phyloP scores from a whole-genome alignment of 2,888 invertebrate species.

The Stictocephala bisonia region DNA sequence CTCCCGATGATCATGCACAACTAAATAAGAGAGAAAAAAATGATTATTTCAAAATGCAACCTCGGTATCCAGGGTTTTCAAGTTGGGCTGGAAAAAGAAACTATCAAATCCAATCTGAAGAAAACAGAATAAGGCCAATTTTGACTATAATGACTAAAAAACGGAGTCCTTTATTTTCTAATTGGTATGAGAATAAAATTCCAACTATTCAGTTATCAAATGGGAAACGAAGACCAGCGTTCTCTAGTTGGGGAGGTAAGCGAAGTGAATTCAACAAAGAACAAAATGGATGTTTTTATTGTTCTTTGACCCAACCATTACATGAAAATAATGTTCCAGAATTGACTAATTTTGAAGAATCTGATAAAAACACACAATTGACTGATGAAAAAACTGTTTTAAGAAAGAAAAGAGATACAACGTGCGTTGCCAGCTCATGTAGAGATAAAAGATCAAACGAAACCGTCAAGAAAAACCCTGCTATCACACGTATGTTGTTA shows the following conservation, averaged over 20 bases:
- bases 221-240: conserved; percentile 56
- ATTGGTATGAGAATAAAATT: conserved; percentile 26
- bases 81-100: conserved; percentile 55
- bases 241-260: conserved; percentile 60
- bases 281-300: too few species aligned
- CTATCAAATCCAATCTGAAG: too few species aligned
- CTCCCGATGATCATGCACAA: too few species aligned
- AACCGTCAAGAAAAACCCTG: conserved; percentile 36
- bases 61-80: conserved; percentile 50
- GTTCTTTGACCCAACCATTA: conserved; percentile 32
- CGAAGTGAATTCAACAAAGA: conserved; percentile 48
- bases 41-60: too few species aligned
- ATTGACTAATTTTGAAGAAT: conserved; percentile 14
- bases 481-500: conserved; percentile 45
- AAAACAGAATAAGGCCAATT: too few species aligned
- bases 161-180: conserved; percentile 45
- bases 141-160: too few species aligned
- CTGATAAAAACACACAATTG: background rate
- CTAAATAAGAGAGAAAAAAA: too few species aligned
- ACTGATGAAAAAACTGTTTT: background rate
- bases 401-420: conserved; percentile 8
- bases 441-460: conserved; percentile 42
- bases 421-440: background rate
- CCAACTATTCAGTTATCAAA: conserved; percentile 6
- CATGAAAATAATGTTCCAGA: conserved; percentile 39